Evolutionary conservation across 2,797 vertebrate species (phyloP), one percentile per base, ranked within the genome.

Genomic region (Telmatherina bonti): DNA sequence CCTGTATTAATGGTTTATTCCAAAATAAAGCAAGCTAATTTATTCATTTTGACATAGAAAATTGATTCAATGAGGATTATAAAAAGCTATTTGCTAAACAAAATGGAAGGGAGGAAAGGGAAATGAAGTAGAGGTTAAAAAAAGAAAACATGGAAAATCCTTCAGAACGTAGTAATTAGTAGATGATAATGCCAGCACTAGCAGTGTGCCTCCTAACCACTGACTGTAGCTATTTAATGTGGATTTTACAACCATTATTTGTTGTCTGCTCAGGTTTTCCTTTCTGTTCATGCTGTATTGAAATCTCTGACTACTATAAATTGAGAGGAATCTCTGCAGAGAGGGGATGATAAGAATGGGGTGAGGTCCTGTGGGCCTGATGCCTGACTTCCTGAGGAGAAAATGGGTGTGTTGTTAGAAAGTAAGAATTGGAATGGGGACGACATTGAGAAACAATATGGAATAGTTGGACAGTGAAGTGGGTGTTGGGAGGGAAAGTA

Each of bases 1-100:
- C 84, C 88, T 91, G 87, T 92, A 93, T 93, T 90, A 93, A 88
- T 75, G 90, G 89, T 93, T 92, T 92, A 93, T 93, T 92, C 88
- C 91, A 88, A 93, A 93, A 93, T 94, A 94, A 93, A 94, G 92
- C 86, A 83, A 91, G 88, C 84, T 92, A 92, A 94, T 94, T 93
- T 93, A 92, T 89, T 92, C 86, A 75, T 90, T 93, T 92, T 90
- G 85, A 93, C 91, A 92, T 83, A 86, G 85, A 91, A 91, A 93
- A 91, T 93, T 89, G 88, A 91, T 91, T 93, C 85, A 91, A 82
- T 82, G 78, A 93, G 91, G 90, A 93, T 93, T 89, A 91, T 85
- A 83, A 90, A 91, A 92, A 93, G 89, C 90, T 92, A 93, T 94
- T 93, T 93, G 92, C 89, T 77, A 93, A 92, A 92, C 91, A 92